Conservation (phyloP, 2,113 vertebrate genomes). For the Ceyx margarethae region DNA sequence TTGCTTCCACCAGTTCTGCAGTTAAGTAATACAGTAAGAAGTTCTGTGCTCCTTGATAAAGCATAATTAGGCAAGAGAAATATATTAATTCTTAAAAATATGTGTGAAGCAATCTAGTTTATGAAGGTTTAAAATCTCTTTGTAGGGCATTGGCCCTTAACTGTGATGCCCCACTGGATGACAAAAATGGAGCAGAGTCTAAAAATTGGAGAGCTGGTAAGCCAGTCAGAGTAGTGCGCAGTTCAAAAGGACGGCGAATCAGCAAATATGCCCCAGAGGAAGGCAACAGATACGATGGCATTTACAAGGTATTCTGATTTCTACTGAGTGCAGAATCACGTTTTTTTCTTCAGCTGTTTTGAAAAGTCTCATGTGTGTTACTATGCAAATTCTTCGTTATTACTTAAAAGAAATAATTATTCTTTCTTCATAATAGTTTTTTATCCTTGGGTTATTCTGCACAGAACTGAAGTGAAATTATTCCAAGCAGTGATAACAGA, state of each 20-base stretch:
- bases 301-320: constrained; percentile 90
- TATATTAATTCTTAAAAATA: neutral
- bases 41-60: constrained; percentile 55
- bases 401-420: neutral
- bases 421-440: neutral
- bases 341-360: neutral
- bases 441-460: neutral
- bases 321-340: neutral
- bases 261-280: constrained; percentile 99
- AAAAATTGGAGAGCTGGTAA: constrained; percentile 98
- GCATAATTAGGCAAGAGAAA: constrained; percentile 52
- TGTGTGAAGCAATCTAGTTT: constrained; percentile 5
- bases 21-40: neutral
- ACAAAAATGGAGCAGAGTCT: constrained; percentile 97
- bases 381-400: neutral
- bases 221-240: constrained; percentile 95
- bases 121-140: constrained; percentile 63
- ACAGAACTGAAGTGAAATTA: neutral
- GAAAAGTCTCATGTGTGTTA: neutral
- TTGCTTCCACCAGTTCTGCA: neutral
- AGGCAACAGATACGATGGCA: constrained; percentile 98
- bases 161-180: constrained; percentile 95
- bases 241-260: constrained; percentile 95
- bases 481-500: neutral
- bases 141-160: constrained; percentile 96